Percentiles rank a stretch among this genome's conserved stretches.
Evolutionary conservation across 2,797 vertebrate species (phyloP).

Genomic region (Malurus leucopterus): DNA sequence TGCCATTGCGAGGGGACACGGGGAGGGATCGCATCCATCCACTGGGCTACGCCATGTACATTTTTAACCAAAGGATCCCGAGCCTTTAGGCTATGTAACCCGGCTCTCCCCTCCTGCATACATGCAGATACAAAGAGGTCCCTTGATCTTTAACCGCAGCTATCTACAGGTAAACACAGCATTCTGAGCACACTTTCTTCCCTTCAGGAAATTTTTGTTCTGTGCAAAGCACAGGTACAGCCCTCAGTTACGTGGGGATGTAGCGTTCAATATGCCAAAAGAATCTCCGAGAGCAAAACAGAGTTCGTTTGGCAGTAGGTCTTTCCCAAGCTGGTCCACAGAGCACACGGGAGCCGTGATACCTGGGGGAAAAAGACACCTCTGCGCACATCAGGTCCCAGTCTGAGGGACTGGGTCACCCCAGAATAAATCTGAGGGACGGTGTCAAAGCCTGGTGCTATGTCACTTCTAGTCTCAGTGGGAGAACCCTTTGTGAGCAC

Average conservation of each 20-base stretch:
- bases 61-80: not conserved
- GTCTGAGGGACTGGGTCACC: not conserved
- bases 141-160: not conserved
- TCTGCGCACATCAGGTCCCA: not conserved
- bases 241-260: not conserved
- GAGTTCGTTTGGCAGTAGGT: not conserved
- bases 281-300: not conserved
- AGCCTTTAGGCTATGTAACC: not conserved
- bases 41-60: not conserved
- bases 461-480: not conserved
- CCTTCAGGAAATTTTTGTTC: not conserved
- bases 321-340: not conserved
- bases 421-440: not conserved
- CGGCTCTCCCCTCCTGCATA: not conserved
- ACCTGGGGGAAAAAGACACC: not conserved
- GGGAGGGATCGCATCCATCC: not conserved
- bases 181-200: not conserved
- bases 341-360: accelerated
- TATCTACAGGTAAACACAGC: not conserved
- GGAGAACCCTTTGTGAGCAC: not conserved
- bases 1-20: not conserved
- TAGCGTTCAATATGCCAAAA: not conserved
- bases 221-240: not conserved
- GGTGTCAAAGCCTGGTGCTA: not conserved
- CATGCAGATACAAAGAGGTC: not conserved